Evolutionary conservation across 37 sponge, comb jelly and placozoan genomes (phyloP), one percentile per base, ranked within the genome.

Genomic region (Corticium candelabrum): DNA sequence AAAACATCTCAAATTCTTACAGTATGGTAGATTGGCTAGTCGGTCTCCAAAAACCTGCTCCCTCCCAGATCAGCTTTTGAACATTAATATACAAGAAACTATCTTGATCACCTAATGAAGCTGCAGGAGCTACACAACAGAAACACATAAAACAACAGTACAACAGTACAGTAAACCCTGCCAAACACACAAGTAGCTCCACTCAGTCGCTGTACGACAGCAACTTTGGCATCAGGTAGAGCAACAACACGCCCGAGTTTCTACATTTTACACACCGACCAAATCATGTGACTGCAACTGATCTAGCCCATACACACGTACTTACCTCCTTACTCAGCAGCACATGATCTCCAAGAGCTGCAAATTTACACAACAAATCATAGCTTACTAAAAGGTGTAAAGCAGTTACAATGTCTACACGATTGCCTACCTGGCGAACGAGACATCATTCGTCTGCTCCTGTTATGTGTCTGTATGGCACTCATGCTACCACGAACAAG

Each of bases 241-340:
- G 62, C 62, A 50, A 50, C 62, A 50, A 50, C 62, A 21, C 62
- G 62, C 11, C 62, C 62, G 21, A 50, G 62, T 50, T 50, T 50
- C 62, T 50, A 50, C 21, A 50, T 27, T 21, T 27, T 50, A 50
- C 11, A 50, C 62, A 50, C 62, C 11, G 62, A 50, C 62, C 15
- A 27, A 50, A 50, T 21, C 15, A 50, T 27, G 21, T 50, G 62
- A 27, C 11, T n/a, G n/a, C n/a, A n/a, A n/a, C n/a, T n/a, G n/a
- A n/a, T n/a, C n/a, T n/a, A n/a, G n/a, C n/a, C n/a, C n/a, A n/a
- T n/a, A n/a, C n/a, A 50, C 15, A 50, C 62, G 62, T 27, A 11
- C 21, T 21, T 50, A 50, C 62, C 62, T 50, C 62, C 21, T 50
- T 50, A 27, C 62, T 21, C 11, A 50, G 21, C 11, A 50, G 62